Conservation (phyloP, 2,113 vertebrate species). For the Anarrhichthys ocellatus region DNA sequence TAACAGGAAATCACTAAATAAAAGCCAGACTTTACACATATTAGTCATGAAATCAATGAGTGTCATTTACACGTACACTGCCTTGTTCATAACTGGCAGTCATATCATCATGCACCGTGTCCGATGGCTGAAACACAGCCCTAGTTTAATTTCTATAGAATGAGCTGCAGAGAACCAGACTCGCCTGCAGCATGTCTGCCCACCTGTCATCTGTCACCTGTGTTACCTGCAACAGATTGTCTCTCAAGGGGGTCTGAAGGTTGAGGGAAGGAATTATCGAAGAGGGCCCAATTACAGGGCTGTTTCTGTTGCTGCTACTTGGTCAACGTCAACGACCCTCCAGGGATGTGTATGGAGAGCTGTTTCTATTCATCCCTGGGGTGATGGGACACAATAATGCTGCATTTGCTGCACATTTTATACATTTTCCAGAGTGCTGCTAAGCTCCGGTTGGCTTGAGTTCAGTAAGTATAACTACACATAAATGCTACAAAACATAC, state of each 20-base stretch:
- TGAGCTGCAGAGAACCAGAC: neutral
- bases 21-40: neutral
- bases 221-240: conserved; percentile 51
- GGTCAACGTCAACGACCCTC: conserved; percentile 22
- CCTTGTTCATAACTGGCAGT: neutral
- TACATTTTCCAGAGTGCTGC: neutral
- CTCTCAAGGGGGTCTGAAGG: conserved; percentile 26
- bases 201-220: conserved; percentile 59
- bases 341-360: conserved; percentile 2
- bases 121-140: conserved; percentile 11
- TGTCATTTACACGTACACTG: neutral
- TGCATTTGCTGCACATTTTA: neutral
- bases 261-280: conserved; percentile 2
- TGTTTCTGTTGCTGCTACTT: conserved; percentile 3
- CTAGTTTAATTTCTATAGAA: conserved; percentile 31
- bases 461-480: neutral
- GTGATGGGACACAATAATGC: neutral
- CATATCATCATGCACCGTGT: conserved; percentile 19
- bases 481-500: conserved; percentile 3
- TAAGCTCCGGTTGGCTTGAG: neutral
- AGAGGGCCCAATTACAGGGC: conserved; percentile 34
- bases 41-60: neutral
- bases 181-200: conserved; percentile 26
- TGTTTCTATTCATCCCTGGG: neutral
- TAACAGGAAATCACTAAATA: neutral